These are phyloP conservation scores for Tetranychus piercei DNA, from an alignment of 2,888 invertebrate genomes.

Conservation along the genomic window DNA sequence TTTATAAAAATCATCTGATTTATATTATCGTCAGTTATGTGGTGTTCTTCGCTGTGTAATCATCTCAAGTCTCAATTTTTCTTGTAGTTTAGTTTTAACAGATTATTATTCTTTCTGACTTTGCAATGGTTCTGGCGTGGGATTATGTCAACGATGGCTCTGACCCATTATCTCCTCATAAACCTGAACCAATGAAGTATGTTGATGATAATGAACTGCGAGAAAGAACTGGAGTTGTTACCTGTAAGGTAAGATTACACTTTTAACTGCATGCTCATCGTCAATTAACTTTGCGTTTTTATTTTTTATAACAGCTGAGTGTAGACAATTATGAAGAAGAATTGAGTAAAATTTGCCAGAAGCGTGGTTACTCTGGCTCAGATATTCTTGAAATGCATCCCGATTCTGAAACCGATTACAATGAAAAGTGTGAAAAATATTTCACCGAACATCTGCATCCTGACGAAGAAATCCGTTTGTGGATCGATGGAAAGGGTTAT, in stretches of 20 bases:
- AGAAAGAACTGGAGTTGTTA: neutral
- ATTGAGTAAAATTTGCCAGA: neutral
- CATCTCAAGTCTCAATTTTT: too few species aligned
- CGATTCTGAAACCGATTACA: neutral
- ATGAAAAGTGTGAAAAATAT: neutral
- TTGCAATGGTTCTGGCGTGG: neutral
- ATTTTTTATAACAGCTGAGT: neutral
- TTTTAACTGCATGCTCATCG: neutral
- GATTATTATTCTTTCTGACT: too few species aligned
- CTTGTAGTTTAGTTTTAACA: too few species aligned
- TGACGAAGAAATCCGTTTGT: neutral
- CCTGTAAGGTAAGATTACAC: neutral
- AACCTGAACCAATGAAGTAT: neutral
- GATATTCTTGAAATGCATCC: neutral
- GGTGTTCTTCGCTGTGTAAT: too few species aligned
- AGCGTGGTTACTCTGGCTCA: neutral
- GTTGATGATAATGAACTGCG: neutral
- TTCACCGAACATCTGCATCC: neutral
- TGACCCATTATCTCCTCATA: neutral
- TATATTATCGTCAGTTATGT: too few species aligned
- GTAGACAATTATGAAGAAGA: neutral
- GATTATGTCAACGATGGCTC: neutral
- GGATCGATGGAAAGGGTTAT: neutral
- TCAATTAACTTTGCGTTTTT: neutral
- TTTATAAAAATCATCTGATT: too few species aligned